These are phyloP conservation scores for Ammospiza nelsoni DNA, from an alignment of 2,113 vertebrate species.

Conservation along the genomic window DNA sequence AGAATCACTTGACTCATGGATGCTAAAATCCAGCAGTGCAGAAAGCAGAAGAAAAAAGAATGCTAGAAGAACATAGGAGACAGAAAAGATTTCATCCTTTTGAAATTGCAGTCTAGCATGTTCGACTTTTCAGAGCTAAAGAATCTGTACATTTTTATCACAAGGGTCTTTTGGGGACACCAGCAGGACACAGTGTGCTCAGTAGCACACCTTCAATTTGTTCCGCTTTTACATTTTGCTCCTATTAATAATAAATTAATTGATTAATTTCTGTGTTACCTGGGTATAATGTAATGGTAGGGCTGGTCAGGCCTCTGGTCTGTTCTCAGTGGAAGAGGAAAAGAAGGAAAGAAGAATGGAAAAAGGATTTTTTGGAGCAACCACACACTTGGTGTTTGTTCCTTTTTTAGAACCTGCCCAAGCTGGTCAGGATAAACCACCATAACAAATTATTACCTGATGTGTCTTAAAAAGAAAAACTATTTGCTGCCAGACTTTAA, in stretches of 20 bases:
- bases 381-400: neutral
- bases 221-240: conserved; percentile 40
- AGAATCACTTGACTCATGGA: conserved; percentile 37
- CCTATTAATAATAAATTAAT: conserved; percentile 62
- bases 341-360: neutral
- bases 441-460: neutral
- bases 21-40: conserved; percentile 54
- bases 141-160: neutral
- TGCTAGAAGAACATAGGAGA: conserved; percentile 22
- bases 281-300: neutral
- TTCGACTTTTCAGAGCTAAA: neutral
- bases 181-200: conserved; percentile 8
- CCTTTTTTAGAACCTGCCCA: neutral
- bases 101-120: neutral
- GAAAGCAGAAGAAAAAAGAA: conserved; percentile 45
- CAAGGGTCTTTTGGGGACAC: neutral
- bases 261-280: conserved; percentile 52
- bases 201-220: neutral
- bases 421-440: neutral
- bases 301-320: conserved; percentile 12
- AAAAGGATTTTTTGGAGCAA: conserved; percentile 2
- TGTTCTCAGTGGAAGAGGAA: neutral
- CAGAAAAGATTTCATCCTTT: neutral
- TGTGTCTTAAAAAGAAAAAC: neutral
- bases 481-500: conserved; percentile 9